Percentiles rank a stretch among this genome's conserved stretches.
phyloP scores from a whole-genome alignment of 1,140 invertebrate species.

The Chrysomallon squamiferum region DNA sequence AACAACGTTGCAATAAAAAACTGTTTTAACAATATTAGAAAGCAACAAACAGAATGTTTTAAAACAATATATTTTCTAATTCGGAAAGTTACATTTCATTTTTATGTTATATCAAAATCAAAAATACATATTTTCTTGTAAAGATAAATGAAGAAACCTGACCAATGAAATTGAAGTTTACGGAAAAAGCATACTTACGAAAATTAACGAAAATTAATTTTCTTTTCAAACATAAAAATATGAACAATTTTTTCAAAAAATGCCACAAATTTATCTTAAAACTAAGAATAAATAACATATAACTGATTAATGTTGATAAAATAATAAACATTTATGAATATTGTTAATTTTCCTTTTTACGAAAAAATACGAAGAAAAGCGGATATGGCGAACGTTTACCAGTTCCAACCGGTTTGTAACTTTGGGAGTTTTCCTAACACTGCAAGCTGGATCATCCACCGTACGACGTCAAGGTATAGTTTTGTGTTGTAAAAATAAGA shows the following conservation, averaged over 20 bases:
- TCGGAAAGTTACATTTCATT: background rate
- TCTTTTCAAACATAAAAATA: no score
- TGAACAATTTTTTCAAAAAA: no score
- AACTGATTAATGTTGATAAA: no score
- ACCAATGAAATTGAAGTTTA: slow-evolving; percentile 7
- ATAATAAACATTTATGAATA: no score
- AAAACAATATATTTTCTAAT: no score
- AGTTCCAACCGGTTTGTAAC: slow-evolving; percentile 62
- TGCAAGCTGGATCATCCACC: slow-evolving; percentile 8
- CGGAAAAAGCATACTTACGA: background rate
- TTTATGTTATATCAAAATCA: background rate
- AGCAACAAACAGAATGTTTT: no score
- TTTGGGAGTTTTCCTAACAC: slow-evolving; percentile 49
- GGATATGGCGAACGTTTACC: slow-evolving; percentile 58
- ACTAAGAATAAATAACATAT: no score
- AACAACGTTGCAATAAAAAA: no score
- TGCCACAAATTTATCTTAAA: no score
- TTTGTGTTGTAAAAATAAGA: slow-evolving; percentile 4
- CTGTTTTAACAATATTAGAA: no score
- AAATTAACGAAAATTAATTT: no score
- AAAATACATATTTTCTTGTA: background rate
- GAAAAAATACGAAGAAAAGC: slow-evolving; percentile 29
- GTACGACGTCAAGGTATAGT: slow-evolving; percentile 22
- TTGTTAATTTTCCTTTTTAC: background rate
- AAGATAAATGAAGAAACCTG: slow-evolving; percentile 1